Conservation (phyloP, 2,113 vertebrate species). For the Brachionichthys hirsutus region DNA sequence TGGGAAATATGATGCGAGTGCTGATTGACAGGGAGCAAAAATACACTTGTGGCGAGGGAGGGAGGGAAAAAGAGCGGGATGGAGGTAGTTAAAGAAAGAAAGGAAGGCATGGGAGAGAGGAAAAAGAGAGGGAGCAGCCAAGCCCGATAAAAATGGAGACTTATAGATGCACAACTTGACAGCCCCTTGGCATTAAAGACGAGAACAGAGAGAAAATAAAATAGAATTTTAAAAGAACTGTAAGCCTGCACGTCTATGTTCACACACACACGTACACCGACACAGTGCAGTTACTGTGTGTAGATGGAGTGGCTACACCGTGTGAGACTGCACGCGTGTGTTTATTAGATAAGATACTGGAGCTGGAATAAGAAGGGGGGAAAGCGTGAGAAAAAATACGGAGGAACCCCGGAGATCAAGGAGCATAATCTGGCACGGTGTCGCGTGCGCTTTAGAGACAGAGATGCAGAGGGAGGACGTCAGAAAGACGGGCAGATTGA, state of each 20-base stretch:
- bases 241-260: conserved; percentile 68
- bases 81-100: conserved; percentile 22
- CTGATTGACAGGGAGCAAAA: conserved; percentile 20
- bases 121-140: conserved; percentile 38
- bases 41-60: conserved; percentile 10
- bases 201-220: too few relatives aligned
- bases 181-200: conserved; percentile 70
- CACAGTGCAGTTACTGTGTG: conserved; percentile 21
- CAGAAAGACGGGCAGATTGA: conserved; percentile 31
- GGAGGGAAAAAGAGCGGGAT: not conserved
- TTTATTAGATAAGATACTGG: conserved; percentile 57
- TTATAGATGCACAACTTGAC: conserved; percentile 69
- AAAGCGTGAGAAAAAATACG: conserved; percentile 30
- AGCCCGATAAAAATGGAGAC: conserved; percentile 60
- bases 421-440: conserved; percentile 58
- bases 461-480: conserved; percentile 6
- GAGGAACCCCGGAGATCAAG: conserved; percentile 57
- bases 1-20: conserved; percentile 22
- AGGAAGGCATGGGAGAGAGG: conserved; percentile 15
- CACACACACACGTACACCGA: conserved; percentile 13
- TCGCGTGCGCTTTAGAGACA: conserved; percentile 49
- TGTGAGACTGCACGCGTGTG: conserved; percentile 30
- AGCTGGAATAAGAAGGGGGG: conserved; percentile 34
- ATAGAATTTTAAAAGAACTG: too few relatives aligned
- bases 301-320: conserved; percentile 14